Evolutionary conservation across 1,140 invertebrate genomes (phyloP).

Genomic region (Caenorhabditis brenneri): DNA sequence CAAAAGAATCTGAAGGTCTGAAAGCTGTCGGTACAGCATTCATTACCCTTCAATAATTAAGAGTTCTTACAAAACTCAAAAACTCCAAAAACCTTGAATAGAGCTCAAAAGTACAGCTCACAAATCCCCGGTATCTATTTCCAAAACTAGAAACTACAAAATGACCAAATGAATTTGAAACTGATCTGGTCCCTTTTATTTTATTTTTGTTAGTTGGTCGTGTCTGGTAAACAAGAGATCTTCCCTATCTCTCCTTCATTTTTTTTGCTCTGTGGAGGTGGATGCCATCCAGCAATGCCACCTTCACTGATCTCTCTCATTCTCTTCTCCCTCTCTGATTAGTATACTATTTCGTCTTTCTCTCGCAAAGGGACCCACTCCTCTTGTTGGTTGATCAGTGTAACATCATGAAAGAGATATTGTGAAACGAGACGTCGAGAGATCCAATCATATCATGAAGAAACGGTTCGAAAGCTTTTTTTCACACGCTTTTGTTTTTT

Average conservation of each 20-base stretch:
- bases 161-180: too few species aligned
- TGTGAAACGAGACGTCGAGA: constrained; percentile 4
- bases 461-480: constrained; percentile 17
- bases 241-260: not conserved
- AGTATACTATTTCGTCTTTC: constrained; percentile 10
- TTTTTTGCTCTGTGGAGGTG: constrained; percentile 33
- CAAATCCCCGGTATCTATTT: too few species aligned
- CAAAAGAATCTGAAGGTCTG: too few species aligned
- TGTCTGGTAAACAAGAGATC: constrained; percentile 1
- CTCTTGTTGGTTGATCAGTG: not conserved
- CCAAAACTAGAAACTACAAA: too few species aligned
- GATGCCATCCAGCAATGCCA: constrained; percentile 32
- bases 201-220: not conserved
- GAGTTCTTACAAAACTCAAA: too few species aligned
- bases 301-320: constrained; percentile 26
- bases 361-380: not conserved
- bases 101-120: too few species aligned
- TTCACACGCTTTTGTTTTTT: constrained; percentile 25
- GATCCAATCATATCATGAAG: constrained; percentile 32
- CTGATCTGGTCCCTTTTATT: constrained; percentile 6
- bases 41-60: too few species aligned
- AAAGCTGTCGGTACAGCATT: too few species aligned
- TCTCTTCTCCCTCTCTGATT: constrained; percentile 4
- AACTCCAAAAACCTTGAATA: too few species aligned
- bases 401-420: constrained; percentile 41